Percentiles rank a stretch among this genome's conserved stretches.
Evolutionary conservation across 2,888 invertebrate species (phyloP).

Genomic region (Hymenopus coronatus): DNA sequence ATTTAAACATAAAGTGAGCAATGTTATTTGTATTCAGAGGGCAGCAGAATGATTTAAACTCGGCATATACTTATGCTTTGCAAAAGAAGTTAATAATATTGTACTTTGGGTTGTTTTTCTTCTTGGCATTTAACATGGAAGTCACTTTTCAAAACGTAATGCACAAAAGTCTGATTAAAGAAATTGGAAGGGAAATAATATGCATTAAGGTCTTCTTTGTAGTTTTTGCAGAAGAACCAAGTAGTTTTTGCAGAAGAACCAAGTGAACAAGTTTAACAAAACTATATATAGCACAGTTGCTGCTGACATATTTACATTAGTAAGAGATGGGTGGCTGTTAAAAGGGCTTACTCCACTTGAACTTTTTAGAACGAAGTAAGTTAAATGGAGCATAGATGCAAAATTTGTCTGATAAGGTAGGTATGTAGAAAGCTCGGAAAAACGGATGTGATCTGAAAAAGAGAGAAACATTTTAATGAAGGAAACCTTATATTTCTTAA

Average conservation of each 20-base stretch:
- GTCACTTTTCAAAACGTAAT: too few relatives aligned
- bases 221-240: background rate
- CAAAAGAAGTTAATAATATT: too few relatives aligned
- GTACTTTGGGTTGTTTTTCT: too few relatives aligned
- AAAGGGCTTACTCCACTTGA: constrained; percentile 22
- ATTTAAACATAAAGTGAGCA: too few relatives aligned
- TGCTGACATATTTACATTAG: background rate
- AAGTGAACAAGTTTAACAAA: background rate
- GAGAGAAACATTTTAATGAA: constrained; percentile 1
- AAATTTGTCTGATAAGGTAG: constrained; percentile 66
- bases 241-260: background rate
- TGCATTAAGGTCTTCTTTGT: too few relatives aligned
- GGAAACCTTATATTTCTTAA: background rate
- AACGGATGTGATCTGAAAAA: constrained; percentile 61
- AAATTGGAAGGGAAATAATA: too few relatives aligned
- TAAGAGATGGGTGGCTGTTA: background rate
- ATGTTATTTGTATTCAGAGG: too few relatives aligned
- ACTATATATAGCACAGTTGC: background rate
- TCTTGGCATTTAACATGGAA: too few relatives aligned
- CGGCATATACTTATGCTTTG: too few relatives aligned
- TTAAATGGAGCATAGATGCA: constrained; percentile 70
- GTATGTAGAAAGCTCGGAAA: constrained; percentile 85
- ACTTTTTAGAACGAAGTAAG: constrained; percentile 51
- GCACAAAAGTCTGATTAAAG: too few relatives aligned
- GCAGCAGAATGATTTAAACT: too few relatives aligned